Percentiles rank a stretch among this genome's conserved stretches.
These are phyloP conservation scores for Drosophila niveifrons DNA, from an alignment of 2,888 invertebrate genomes.

Conservation along the genomic window DNA sequence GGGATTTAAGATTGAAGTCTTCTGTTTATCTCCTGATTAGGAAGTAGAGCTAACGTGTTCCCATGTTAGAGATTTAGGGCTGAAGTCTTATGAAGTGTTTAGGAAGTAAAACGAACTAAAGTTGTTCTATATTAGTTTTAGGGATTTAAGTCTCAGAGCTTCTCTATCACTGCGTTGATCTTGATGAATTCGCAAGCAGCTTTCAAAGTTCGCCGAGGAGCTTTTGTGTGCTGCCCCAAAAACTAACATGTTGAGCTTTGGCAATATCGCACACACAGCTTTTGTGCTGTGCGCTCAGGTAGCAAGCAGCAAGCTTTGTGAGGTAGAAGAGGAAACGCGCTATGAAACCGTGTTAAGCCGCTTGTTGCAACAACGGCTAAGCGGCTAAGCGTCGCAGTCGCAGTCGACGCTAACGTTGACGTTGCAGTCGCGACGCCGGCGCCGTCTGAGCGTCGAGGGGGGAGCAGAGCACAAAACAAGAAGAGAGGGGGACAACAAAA, in stretches of 20 bases:
- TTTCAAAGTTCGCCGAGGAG: neutral
- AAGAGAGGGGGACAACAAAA: conserved; percentile 23
- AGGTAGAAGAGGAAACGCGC: conserved; percentile 8
- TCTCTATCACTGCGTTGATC: too few species aligned
- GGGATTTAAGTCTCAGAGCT: too few species aligned
- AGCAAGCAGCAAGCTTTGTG: conserved; percentile 8
- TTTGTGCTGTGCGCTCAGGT: neutral
- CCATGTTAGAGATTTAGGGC: too few species aligned
- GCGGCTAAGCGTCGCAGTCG: conserved; percentile 25
- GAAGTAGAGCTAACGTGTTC: too few species aligned
- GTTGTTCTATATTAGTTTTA: too few species aligned
- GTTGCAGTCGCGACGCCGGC: conserved; percentile 4
- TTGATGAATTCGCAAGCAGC: too few species aligned
- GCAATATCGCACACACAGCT: neutral
- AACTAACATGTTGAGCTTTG: too few species aligned
- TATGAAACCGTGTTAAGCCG: conserved; percentile 61
- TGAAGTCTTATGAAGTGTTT: too few species aligned
- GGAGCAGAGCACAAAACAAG: neutral
- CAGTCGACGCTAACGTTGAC: neutral
- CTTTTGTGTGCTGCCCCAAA: neutral
- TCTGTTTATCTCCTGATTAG: too few species aligned
- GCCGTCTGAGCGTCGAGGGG: conserved; percentile 4
- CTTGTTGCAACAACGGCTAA: conserved; percentile 74
- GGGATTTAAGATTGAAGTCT: too few species aligned
- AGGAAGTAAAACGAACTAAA: too few species aligned